Evolutionary conservation across 2,888 invertebrate species (phyloP), one percentile per base, ranked within the genome.

Genomic region (Campaea margaritaria): DNA sequence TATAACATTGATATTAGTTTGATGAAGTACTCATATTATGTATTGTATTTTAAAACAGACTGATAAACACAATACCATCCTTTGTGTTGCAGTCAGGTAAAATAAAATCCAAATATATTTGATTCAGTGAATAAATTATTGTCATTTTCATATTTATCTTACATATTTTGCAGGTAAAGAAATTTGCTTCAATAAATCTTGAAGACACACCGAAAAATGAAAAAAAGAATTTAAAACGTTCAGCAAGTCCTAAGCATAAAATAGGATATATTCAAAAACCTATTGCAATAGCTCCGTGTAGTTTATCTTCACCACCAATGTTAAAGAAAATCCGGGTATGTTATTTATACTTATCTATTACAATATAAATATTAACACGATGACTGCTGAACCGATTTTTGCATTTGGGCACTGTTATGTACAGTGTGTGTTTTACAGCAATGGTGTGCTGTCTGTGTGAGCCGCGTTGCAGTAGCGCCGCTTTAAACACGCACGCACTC

Each of bases 131-230:
- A 9, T 31, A 31, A 31, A 31, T 31, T 31, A 31, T 10, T 9
- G 9, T 31, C 2, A 31, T 36, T 11, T 34, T 36, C 12, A 36
- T n/a, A 36, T n/a, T 31, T 1, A 10, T 36, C 12, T 36, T 36
- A 10, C 11, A n/a, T 36, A 12, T 1, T 12, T 56, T 73, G 11
- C 60, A 91, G 91, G 92, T 92, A 0, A 92, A 91, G 73, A 91
- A 92, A 64, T 92, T 92, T 83, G 92, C 92, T 46, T 83, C 90
- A 4, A 85, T 91, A 0, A 81, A 74, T 74, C 11, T 74, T 36
- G 87, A 88, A 38, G 87, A 89, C 0, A 45, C 70, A 21, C 47
- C 62, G 8, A 84, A 80, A 72, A 13, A 31, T 16, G 87, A 89
- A 2, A 90, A 83, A 67, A 91, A 87, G 68, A 57, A 82, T 0